Evolutionary conservation across 1,140 invertebrate species (phyloP), one percentile per base, ranked within the genome.

Genomic region (Drosophila punjabiensis): DNA sequence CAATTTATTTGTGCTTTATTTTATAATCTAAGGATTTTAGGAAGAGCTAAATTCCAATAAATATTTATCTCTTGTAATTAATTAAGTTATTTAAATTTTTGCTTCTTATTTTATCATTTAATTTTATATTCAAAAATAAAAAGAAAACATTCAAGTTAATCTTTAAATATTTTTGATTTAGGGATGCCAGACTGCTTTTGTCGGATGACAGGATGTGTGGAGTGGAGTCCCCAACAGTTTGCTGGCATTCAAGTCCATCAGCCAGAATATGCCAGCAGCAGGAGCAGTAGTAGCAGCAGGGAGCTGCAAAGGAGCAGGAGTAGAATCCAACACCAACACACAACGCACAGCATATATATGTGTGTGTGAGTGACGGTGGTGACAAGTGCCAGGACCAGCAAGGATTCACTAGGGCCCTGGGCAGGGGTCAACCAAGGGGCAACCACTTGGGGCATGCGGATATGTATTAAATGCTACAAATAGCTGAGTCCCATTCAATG

Each of bases 391-490:
- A 71, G 55, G 58, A 65, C 13, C 48, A 60, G 48, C n/a, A 28
- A 41, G 53, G 28, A 52, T 52, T 5, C 50, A 52, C 16, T 9
- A 4, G 37, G 48, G 56, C 24, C 65, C 52, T 5, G 4, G 32
- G 8, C 45, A 7, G 41, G 55, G 28, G 45, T 43, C 55, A 60
- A 32, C 45, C 24, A 47, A 10, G 62, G 68, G 66, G 43, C n/a
- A 39, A 50, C 33, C 52, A 47, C 56, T 63, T 50, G 59, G 61
- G 47, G 47, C 50, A 28, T 66, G 61, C 47, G 47, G 71, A 80
- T 69, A 60, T 74, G 65, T 68, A 83, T 78, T 88, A 83, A 89
- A 89, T 85, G 67, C 74, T 76, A 81, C 81, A 89, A 89, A 89
- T 85, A 74, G 74, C 77, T 73, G 78, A 68, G 66, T 66, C 41